A percentile compares a stretch with the other conserved stretches of the same genome.
Conservation (phyloP, 2,888 invertebrate species). For the Heliconius charithonia region DNA sequence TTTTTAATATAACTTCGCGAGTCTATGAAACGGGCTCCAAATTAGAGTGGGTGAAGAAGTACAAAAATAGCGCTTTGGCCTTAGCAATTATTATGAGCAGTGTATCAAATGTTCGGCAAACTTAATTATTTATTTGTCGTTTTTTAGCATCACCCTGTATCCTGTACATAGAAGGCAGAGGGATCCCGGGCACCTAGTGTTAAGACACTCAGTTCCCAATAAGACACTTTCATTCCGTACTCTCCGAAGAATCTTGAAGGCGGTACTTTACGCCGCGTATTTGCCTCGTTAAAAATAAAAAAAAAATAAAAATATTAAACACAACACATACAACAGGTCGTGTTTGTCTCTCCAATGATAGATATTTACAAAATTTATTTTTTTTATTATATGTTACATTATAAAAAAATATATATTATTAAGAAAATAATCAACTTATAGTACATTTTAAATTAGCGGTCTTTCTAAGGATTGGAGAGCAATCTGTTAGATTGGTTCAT, state of each 20-base stretch:
- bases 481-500: slow-evolving; percentile 84
- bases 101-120: slow-evolving; percentile 70
- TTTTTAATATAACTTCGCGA: slow-evolving; percentile 83
- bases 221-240: no score
- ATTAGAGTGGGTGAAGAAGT: slow-evolving; percentile 76
- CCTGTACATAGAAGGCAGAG: no score
- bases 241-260: no score
- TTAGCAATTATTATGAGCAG: slow-evolving; percentile 69
- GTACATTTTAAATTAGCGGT: slow-evolving; percentile 78
- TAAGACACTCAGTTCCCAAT: no score
- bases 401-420: slow-evolving; percentile 53
- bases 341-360: no score
- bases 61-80: slow-evolving; percentile 68
- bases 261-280: no score
- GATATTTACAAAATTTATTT: no score
- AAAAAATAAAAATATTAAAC: no score
- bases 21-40: slow-evolving; percentile 60
- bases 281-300: no score
- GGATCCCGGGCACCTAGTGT: no score
- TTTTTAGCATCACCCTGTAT: slow-evolving; percentile 38
- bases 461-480: slow-evolving; percentile 80
- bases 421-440: slow-evolving; percentile 67
- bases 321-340: no score
- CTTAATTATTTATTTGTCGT: slow-evolving; percentile 71
- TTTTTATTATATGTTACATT: no score